Evolutionary conservation across 2,797 vertebrate genomes (phyloP), one percentile per base, ranked within the genome.

Genomic region (Nyctalus aviator): DNA sequence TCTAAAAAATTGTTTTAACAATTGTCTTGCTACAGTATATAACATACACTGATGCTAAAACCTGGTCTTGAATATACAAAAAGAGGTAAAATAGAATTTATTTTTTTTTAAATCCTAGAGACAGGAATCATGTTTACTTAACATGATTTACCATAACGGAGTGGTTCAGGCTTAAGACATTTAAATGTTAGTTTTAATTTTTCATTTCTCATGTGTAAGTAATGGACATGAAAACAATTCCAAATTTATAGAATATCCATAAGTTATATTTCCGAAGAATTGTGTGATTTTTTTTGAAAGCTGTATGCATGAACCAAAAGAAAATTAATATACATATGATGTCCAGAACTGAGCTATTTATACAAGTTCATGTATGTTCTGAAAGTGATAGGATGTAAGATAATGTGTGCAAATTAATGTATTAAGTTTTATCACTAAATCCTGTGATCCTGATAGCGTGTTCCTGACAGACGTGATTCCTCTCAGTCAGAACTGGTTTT

Each of bases 141-240:
- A 66, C 20, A 90, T 2, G n/a, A 53, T 13, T 53, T 77, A 23
- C 32, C 20, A 77, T 77, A 30, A 79, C 17, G 64, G 12, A 82
- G 8, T 4, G 73, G 14, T 41, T 94, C 35, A 79, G 44, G 37
- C 0, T 14, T 88, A 69, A 92, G 25, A 25, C 13, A 90, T 50
- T 94, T 82, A 84, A 53, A 71, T 30, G n/a, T 59, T 50, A 75
- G 25, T 50, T 85, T 87, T 64, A 91, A 75, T 66, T 89, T 46
- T 87, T 66, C 11, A 66, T 6, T 2, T 59, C 35, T 84, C 9
- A 55, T 25, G 2, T 96, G 37, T 41, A 90, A 30, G 3, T 27
- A 21, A 15, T 82, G 27, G 59, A n/a, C 6, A 48, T 53, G 8
- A 85, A 85, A 69, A 92, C 2, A 88, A 88, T 59, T 84, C 8